Conservation (phyloP, 2,888 invertebrate species). For the Himalopsyche japonica region DNA sequence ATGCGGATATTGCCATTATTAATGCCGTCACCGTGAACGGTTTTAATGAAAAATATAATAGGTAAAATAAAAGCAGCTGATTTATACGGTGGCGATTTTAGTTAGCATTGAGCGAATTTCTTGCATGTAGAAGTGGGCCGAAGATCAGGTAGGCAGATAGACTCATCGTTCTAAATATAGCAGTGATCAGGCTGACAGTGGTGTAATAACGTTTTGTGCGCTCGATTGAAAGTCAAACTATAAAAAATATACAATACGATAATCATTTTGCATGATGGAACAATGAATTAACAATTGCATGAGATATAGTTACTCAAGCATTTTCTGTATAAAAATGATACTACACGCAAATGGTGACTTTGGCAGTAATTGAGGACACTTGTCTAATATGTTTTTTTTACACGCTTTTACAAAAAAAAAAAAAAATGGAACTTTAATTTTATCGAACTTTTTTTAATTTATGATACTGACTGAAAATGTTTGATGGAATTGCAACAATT, state of each 20-base stretch:
- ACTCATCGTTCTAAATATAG: slow-evolving; percentile 38
- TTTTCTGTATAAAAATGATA: too few relatives aligned
- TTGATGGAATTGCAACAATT: too few relatives aligned
- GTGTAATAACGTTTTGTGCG: not conserved
- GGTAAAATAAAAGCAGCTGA: not conserved
- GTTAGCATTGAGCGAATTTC: not conserved
- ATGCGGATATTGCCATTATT: not conserved
- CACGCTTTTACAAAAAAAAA: too few relatives aligned
- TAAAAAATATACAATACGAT: not conserved
- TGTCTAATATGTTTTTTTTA: too few relatives aligned
- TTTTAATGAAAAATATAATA: not conserved
- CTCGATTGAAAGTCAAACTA: not conserved
- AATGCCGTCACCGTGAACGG: not conserved
- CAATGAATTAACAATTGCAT: too few relatives aligned
- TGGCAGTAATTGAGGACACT: too few relatives aligned
- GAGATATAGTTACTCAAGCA: too few relatives aligned
- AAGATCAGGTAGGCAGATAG: slow-evolving; percentile 4
- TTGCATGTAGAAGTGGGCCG: not conserved
- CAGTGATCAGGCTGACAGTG: slow-evolving; percentile 15
- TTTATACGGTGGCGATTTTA: not conserved
- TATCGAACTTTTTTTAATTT: too few relatives aligned
- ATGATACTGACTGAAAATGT: too few relatives aligned
- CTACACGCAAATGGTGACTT: too few relatives aligned
- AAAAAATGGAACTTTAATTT: too few relatives aligned
- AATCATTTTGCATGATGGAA: too few relatives aligned